Conservation (phyloP, 2,113 vertebrate species). For the Ictalurus furcatus region DNA sequence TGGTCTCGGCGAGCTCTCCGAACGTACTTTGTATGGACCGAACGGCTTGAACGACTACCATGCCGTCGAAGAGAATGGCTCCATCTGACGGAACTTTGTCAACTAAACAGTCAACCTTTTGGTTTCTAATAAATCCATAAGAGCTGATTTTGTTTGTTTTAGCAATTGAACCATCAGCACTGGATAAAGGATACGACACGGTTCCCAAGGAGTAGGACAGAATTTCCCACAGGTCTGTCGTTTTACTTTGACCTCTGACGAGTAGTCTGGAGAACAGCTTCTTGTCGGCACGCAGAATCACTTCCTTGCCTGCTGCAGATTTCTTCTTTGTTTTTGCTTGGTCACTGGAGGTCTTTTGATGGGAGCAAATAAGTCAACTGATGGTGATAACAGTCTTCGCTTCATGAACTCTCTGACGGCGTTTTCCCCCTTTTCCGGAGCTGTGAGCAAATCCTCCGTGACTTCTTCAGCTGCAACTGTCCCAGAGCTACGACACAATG, state of each 20-base stretch:
- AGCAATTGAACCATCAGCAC: not conserved
- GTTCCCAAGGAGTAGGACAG: not conserved
- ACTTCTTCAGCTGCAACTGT: not conserved
- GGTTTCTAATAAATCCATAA: not conserved
- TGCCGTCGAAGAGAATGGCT: slow-evolving; percentile 50
- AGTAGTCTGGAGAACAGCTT: too few relatives aligned
- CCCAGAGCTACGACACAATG: too few relatives aligned
- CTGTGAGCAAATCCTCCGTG: not conserved
- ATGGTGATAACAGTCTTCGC: not conserved
- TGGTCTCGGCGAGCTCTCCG: slow-evolving; percentile 41
- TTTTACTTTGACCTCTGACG: not conserved
- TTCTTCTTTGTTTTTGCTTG: too few relatives aligned
- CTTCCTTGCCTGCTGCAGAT: too few relatives aligned
- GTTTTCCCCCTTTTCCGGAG: not conserved
- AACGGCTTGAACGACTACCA: slow-evolving; percentile 31
- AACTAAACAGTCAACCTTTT: not conserved
- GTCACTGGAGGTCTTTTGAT: too few relatives aligned
- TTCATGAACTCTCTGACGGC: not conserved
- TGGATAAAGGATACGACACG: not conserved
- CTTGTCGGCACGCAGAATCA: too few relatives aligned
- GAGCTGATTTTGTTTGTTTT: not conserved
- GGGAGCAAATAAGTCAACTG: too few relatives aligned
- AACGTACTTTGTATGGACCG: slow-evolving; percentile 33
- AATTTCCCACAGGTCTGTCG: not conserved
- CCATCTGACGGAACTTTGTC: slow-evolving; percentile 38